These are phyloP conservation scores for Poliocrania exsul DNA, from an alignment of 2,797 vertebrate genomes.

Conservation along the genomic window DNA sequence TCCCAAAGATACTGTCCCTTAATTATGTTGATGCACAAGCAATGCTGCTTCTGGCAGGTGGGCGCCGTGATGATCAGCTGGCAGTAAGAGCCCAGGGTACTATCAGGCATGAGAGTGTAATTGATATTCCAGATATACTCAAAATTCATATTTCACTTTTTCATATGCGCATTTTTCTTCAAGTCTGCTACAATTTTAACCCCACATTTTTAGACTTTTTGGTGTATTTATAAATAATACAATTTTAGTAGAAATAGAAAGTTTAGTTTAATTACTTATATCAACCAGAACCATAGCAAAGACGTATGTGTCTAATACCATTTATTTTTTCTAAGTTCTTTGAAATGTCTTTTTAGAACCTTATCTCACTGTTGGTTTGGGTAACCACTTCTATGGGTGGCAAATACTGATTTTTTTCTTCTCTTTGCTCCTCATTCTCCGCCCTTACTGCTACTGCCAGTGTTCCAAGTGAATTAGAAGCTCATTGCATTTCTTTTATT, in stretches of 20 bases:
- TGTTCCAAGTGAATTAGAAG: neutral
- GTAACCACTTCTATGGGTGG: neutral
- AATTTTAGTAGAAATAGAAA: neutral
- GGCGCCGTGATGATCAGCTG: neutral
- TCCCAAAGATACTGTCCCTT: neutral
- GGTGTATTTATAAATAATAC: neutral
- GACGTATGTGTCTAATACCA: neutral
- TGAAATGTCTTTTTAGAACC: neutral
- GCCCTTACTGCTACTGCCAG: neutral
- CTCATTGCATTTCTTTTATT: neutral
- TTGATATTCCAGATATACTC: neutral
- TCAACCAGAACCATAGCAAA: neutral
- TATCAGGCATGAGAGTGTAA: neutral
- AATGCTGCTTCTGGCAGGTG: neutral
- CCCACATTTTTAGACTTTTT: neutral
- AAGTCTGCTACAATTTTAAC: neutral
- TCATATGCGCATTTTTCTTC: neutral
- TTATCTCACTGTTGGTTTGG: neutral
- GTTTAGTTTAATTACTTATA: neutral
- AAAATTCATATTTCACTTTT: neutral
- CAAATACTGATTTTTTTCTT: neutral
- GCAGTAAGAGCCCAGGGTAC: neutral
- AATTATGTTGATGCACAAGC: neutral
- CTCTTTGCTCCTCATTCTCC: accelerated
- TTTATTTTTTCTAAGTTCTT: neutral